Base-by-base conservation (phyloP, 2,113 vertebrate species). In the Serinus canaria region DNA sequence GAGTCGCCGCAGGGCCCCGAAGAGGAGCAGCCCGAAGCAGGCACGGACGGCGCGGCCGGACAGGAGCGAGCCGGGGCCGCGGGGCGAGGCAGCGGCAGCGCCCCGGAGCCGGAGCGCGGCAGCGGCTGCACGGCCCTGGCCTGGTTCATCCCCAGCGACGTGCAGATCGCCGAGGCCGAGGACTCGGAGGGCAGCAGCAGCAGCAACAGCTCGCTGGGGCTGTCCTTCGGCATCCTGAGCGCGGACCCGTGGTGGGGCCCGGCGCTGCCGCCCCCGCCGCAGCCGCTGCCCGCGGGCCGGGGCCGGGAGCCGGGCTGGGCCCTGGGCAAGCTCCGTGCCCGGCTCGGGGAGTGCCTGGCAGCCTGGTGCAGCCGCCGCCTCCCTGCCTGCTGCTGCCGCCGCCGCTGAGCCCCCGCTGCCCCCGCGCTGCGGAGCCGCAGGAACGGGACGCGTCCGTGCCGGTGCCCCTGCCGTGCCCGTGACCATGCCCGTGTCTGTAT, bases 1-100 rank as follows among this genome's bases (percentile, higher is more conserved):
- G 67, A 72, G 24, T 1, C 9, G 1, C 37, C 25, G 1, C 30
- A 2, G 79, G 35, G 31, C 44, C 4, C 15, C 2, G 15, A 3
- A 1, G 19, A 30, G 53, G 11, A n/a, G 66, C 9, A 12, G 66
- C 66, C 11, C 2, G 0, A 2, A 66, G 55, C 8, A 2, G 37
- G 10, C 37, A 3, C 14, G 44, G 55, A 17, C 19, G 39, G 39
- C 39, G 39, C 39, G 39, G 39, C 39, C 39, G 39, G 39, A 39
- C 9, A 39, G 39, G 39, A 39, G 39, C 39, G 39, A 39, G 39
- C 39, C 9, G 39, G 39, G 39, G 10, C 39, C 39, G 39, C 39
- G 39, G 39, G 39, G 39, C 39, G 39, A 39, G 39, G 39, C 39
- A 39, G 39, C 63, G 5, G 60, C 58, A 17, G 58, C 58, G 58